A percentile compares a stretch with the other conserved stretches of the same genome.
Conservation (phyloP, 2,113 vertebrate species). For the Galbula dea region DNA sequence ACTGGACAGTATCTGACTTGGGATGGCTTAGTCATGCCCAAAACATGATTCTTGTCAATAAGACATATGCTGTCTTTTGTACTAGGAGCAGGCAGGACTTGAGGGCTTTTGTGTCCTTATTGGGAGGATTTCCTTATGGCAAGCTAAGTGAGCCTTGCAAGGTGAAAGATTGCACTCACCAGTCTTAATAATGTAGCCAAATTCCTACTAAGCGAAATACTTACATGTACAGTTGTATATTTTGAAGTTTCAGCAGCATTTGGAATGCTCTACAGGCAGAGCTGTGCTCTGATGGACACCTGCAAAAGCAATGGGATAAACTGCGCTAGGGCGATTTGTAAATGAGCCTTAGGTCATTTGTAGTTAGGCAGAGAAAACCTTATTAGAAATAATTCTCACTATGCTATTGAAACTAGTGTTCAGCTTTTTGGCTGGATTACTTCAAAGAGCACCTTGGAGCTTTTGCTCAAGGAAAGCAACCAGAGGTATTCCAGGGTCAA, state of each 20-base stretch:
- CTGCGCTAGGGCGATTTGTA: background rate
- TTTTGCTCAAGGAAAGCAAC: background rate
- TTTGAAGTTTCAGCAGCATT: background rate
- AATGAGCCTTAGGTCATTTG: background rate
- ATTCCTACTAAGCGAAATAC: background rate
- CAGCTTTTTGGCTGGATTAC: background rate
- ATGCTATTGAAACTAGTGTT: background rate
- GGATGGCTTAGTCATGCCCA: background rate
- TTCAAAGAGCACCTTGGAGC: background rate
- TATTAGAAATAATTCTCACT: slow-evolving; percentile 28
- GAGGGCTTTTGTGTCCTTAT: background rate
- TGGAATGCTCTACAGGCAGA: background rate
- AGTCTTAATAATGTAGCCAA: background rate
- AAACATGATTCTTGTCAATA: background rate
- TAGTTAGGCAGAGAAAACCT: slow-evolving; percentile 13
- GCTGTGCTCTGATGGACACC: background rate
- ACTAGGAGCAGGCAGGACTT: background rate
- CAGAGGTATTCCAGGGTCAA: background rate
- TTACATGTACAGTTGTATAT: background rate
- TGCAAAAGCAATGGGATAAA: background rate
- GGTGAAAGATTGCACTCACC: background rate
- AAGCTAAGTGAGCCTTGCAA: background rate
- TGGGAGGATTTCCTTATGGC: background rate
- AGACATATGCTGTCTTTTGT: background rate
- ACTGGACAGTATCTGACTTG: background rate